Percentiles rank a stretch among this genome's conserved stretches.
phyloP scores from a whole-genome alignment of 2,113 vertebrate species.

The Ifrita kowaldi region DNA sequence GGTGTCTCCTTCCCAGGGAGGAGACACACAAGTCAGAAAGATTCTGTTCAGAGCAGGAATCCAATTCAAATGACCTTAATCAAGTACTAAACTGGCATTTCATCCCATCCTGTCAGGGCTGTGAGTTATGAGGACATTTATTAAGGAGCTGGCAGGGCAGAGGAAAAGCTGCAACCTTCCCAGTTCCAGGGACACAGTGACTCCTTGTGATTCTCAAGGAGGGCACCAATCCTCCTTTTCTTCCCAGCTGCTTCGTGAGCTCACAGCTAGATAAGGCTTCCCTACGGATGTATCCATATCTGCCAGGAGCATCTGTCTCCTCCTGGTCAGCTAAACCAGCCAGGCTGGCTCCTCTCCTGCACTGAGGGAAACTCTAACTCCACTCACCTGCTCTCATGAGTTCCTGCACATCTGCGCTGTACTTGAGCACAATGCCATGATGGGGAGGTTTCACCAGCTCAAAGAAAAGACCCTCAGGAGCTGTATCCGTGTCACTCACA shows the following conservation, averaged over 20 bases:
- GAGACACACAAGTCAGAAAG: background rate
- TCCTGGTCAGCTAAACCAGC: background rate
- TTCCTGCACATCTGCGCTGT: constrained; percentile 47
- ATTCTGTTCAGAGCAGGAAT: background rate
- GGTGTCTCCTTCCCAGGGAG: constrained; percentile 78
- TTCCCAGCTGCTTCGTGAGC: background rate
- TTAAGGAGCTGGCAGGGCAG: background rate
- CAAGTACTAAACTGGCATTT: background rate
- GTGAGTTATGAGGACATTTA: background rate
- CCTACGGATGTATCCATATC: background rate
- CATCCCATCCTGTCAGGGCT: background rate
- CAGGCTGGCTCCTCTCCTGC: background rate
- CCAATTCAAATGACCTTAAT: background rate
- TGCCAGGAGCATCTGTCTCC: background rate
- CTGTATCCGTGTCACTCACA: constrained; percentile 76
- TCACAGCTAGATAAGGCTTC: background rate
- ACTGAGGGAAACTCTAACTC: background rate
- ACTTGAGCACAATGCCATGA: constrained; percentile 80
- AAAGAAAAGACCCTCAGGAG: constrained; percentile 86
- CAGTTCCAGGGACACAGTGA: background rate
- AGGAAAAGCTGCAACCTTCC: background rate
- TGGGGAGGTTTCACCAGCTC: constrained; percentile 84
- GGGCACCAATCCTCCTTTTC: background rate
- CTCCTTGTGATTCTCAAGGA: background rate
- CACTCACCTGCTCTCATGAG: constrained; percentile 81